phyloP scores from a whole-genome alignment of 1,140 invertebrate genomes.

The Orius laevigatus region DNA sequence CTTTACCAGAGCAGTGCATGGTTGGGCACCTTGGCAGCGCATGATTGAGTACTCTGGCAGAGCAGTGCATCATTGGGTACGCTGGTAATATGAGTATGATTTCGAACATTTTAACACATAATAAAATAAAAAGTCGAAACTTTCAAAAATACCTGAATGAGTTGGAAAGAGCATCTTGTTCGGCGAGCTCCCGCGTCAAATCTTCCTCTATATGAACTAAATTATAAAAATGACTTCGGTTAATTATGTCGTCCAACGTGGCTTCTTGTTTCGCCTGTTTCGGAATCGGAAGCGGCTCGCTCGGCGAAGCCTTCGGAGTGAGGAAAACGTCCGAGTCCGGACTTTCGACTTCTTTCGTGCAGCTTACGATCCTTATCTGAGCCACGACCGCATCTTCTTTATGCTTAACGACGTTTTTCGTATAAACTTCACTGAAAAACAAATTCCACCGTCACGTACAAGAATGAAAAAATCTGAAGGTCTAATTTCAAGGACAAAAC shows the following conservation, averaged over 20 bases:
- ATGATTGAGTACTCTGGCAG: no score
- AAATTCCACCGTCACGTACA: slow-evolving; percentile 9
- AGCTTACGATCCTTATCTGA: slow-evolving; percentile 14
- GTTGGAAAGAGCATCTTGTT: slow-evolving; percentile 23
- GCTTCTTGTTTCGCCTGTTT: background rate
- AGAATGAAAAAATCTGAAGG: slow-evolving; percentile 2
- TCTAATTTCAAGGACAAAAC: background rate
- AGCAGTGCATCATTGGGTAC: no score
- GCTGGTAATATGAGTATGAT: no score
- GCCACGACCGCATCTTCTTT: slow-evolving; percentile 18
- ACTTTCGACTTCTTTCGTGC: slow-evolving; percentile 8
- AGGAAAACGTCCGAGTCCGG: slow-evolving; percentile 19
- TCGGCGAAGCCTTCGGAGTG: slow-evolving; percentile 19
- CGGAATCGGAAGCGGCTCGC: slow-evolving; percentile 4
- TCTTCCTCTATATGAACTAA: slow-evolving; percentile 22
- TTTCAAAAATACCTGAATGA: slow-evolving; percentile 21
- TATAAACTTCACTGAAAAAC: slow-evolving; percentile 20
- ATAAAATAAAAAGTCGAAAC: slow-evolving; percentile 14
- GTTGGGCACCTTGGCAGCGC: no score
- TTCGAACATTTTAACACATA: no score
- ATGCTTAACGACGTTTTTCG: slow-evolving; percentile 14
- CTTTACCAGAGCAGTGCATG: no score
- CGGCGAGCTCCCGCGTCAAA: slow-evolving; percentile 22
- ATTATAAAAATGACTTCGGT: slow-evolving; percentile 20
- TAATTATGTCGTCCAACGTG: background rate